Evolutionary conservation across 2,888 invertebrate genomes (phyloP), one percentile per base, ranked within the genome.

Genomic region (Stegana nigrithorax): DNA sequence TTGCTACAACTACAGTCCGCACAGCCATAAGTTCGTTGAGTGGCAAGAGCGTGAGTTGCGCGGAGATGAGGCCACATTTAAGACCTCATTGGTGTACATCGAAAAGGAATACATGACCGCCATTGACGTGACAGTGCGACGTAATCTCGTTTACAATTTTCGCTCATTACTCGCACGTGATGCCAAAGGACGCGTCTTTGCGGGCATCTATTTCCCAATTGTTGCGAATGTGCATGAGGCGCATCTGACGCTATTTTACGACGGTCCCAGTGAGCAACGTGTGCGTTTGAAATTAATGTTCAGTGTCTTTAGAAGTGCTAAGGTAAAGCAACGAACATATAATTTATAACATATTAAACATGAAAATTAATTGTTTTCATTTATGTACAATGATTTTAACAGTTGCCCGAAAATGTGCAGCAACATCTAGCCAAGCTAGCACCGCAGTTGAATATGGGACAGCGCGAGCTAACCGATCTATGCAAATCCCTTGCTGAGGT

Each of bases 151-250:
- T 21, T 96, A 95, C 87, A 92, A 93, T 80, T 88, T 73, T 83
- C 89, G 93, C 82, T 93, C 93, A 82, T 88, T 95, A 56, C 87
- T 96, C 59, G 90, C 93, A 4, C 90, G 96, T 59, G 93, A 95
- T 84, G 91, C 91, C 69, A 94, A 94, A 76, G 95, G 95, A 55
- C 91, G 92, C 72, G 88, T 95, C 5, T 88, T 90, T 32, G 94
- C 96, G 55, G 96, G 96, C 21, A 87, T 96, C 63, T 96, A 95
- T 86, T 94, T 96, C 84, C 92, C 93, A 45, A 88, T 95, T 32
- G 88, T 95, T 58, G 88, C 90, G 69, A 87, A 81, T 77, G 83
- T 78, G 78, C 87, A 78, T 68, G 91, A 91, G 66, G 86, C 89
- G 1, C 87, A 89, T 72, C 91, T 95, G 81, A 94, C 94, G 0